Base-by-base conservation (phyloP, 2,797 vertebrate genomes). In the Rhyacichthys aspro region DNA sequence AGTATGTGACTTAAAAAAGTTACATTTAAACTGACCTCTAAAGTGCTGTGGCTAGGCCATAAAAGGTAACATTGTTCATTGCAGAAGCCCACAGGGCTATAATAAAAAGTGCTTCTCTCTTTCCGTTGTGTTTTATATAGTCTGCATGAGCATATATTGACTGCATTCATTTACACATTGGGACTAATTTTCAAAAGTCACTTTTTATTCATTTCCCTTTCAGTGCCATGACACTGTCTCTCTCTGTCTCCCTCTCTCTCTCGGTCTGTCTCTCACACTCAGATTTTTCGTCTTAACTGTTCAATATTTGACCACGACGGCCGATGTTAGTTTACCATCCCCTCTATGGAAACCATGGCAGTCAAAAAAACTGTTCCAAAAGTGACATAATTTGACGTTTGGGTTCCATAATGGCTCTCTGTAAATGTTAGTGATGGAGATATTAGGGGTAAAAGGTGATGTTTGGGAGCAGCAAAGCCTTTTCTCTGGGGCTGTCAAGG, bases 391-490 rank as follows among this genome's bases (percentile, higher is more conserved):
- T 57, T n/a, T 57, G 74, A 77, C 33, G 45, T 76, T 78, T 73
- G 55, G 54, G 76, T 78, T 78, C 68, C 68, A 53, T 50, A 49
- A 37, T 32, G 37, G 44, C 33, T 65, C 70, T 71, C 70, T 65
- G 59, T 55, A 59, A 77, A 65, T 74, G 72, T 80, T 82, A 85
- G 69, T 50, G 59, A 72, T 73, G 50, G 48, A 28, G 68, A 74
- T 60, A 85, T 86, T 78, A 77, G 67, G 72, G 68, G 61, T 74
- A 79, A 67, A 70, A 66, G 80, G 74, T 74, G 81, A 81, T 79
- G 79, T 81, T 78, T 78, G 61, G 65, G 67, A 81, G 69, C 68
- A 50, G 60, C 55, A 84, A 81, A 81, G 63, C 71, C 70, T 46
- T 63, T 54, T 79, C 81, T 82, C 76, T 42, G 32, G 81, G 74